phyloP scores from a whole-genome alignment of 2,888 invertebrate genomes.

The Sepioteuthis lessoniana region DNA sequence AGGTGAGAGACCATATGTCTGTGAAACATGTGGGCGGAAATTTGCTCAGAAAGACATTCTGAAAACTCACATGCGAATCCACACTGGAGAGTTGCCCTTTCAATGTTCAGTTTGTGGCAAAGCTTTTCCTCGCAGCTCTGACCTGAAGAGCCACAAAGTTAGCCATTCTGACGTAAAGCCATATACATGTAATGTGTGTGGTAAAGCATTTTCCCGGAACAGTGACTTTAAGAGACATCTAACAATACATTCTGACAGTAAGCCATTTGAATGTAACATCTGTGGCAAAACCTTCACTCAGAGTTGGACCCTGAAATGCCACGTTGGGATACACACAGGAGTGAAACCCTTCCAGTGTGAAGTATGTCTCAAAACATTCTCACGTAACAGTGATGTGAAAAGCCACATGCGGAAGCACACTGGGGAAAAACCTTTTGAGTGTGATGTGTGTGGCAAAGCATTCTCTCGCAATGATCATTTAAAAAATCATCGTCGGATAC shows the following conservation, averaged over 20 bases:
- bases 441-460: conserved; percentile 37
- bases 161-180: conserved; percentile 56
- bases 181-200: conserved; percentile 54
- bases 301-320: not conserved
- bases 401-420: not conserved
- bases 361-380: not conserved
- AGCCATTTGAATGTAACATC: conserved; percentile 38
- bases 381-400: not conserved
- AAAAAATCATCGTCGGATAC: not conserved
- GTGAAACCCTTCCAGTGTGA: not conserved
- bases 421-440: not conserved
- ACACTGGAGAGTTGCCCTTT: conserved; percentile 54
- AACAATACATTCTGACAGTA: conserved; percentile 51
- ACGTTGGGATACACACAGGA: not conserved
- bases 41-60: conserved; percentile 56
- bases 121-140: conserved; percentile 53
- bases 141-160: conserved; percentile 56
- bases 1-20: conserved; percentile 55
- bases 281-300: conserved; percentile 24
- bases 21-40: conserved; percentile 55
- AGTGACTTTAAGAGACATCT: conserved; percentile 53
- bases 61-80: conserved; percentile 55
- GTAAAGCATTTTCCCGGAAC: conserved; percentile 51
- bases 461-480: conserved; percentile 37
- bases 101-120: conserved; percentile 56